These are phyloP conservation scores for Troides helena DNA, from an alignment of 2,888 invertebrate genomes.

Conservation along the genomic window DNA sequence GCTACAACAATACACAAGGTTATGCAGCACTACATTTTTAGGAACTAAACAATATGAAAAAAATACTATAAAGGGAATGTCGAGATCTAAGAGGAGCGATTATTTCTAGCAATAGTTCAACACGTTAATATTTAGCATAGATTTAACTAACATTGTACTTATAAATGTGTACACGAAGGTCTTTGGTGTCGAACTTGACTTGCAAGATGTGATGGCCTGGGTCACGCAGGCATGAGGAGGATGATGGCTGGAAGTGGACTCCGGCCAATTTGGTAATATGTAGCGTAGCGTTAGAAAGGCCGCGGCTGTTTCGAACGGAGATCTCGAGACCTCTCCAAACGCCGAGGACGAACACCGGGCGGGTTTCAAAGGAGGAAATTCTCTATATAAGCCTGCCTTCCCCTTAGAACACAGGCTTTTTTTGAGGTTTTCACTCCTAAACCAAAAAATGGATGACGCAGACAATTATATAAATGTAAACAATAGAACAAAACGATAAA, in stretches of 20 bases:
- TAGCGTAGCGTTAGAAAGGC: too few species aligned
- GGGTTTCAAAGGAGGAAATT: too few species aligned
- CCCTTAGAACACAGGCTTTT: too few species aligned
- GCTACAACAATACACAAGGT: constrained; percentile 43
- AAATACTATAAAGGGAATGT: constrained; percentile 67
- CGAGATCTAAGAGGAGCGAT: constrained; percentile 61
- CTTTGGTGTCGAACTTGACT: constrained; percentile 68
- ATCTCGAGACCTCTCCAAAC: too few species aligned
- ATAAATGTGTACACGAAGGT: constrained; percentile 44
- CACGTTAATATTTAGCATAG: constrained; percentile 44
- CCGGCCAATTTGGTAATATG: too few species aligned
- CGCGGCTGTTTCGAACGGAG: too few species aligned
- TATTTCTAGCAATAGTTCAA: constrained; percentile 47
- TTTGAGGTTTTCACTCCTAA: too few species aligned
- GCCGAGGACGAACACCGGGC: too few species aligned
- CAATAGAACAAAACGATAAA: constrained; percentile 22
- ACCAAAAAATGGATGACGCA: too few species aligned
- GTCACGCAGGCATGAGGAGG: constrained; percentile 31
- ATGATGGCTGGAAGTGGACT: too few species aligned
- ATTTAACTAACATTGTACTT: constrained; percentile 54
- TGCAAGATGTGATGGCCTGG: constrained; percentile 42
- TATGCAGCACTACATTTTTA: constrained; percentile 45
- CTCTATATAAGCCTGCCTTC: too few species aligned
- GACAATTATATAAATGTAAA: constrained; percentile 3
- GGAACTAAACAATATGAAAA: constrained; percentile 49